Conservation (phyloP, 2,113 vertebrate genomes). For the Cyrtonyx montezumae region DNA sequence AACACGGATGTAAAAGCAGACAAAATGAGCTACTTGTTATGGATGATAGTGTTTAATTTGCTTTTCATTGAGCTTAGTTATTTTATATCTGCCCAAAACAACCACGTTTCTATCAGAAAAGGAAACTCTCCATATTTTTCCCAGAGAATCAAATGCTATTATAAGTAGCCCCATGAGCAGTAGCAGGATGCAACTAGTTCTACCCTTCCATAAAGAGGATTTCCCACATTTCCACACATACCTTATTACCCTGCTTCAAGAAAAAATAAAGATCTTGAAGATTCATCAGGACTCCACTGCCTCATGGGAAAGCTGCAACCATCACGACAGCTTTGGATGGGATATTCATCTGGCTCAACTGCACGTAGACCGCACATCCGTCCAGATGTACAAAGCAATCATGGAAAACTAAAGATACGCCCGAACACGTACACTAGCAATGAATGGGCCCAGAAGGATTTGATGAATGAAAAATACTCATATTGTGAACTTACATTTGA, state of each 20-base stretch:
- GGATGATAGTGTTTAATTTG: neutral
- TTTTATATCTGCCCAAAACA: too few relatives aligned
- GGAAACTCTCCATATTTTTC: neutral
- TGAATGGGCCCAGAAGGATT: conserved; percentile 60
- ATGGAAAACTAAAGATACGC: conserved; percentile 47
- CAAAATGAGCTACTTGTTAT: neutral
- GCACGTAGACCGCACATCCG: neutral
- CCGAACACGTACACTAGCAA: neutral
- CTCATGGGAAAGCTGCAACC: neutral
- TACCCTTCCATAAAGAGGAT: neutral
- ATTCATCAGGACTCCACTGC: neutral
- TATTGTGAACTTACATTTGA: conserved; percentile 30
- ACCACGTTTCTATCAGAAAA: neutral
- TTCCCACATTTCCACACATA: neutral
- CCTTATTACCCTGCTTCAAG: neutral
- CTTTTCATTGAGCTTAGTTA: neutral
- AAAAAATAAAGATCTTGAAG: neutral
- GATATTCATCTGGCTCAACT: neutral
- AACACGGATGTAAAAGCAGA: neutral
- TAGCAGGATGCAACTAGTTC: neutral
- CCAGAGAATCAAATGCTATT: neutral
- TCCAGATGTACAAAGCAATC: conserved; percentile 37
- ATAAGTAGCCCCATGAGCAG: neutral
- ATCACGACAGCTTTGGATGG: neutral
- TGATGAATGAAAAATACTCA: conserved; percentile 43